Evolutionary conservation across 2,113 vertebrate species (phyloP).

Genomic region (Cynocephalus volans): DNA sequence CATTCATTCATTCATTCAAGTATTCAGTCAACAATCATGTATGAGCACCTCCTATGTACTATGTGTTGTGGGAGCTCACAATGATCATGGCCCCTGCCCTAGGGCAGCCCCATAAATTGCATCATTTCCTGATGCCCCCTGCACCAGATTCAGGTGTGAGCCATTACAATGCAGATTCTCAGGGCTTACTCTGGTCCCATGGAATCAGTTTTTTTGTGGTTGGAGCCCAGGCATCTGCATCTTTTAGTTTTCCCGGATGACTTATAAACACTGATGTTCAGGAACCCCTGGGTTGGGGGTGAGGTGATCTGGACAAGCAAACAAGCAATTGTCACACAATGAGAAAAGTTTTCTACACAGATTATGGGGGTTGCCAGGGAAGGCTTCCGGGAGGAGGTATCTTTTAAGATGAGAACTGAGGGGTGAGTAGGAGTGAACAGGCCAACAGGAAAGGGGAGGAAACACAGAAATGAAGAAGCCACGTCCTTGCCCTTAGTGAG

Average conservation of each 20-base stretch:
- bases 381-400: slow-evolving; percentile 24
- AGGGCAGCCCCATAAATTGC: not conserved
- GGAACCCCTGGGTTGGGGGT: not conserved
- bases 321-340: not conserved
- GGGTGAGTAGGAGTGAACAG: not conserved
- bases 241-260: not conserved
- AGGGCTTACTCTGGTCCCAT: not conserved
- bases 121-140: not conserved
- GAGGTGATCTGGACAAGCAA: not conserved
- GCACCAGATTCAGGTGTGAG: not conserved
- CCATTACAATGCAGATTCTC: not conserved
- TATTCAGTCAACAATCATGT: not conserved
- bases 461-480: not conserved
- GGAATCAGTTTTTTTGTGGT: not conserved
- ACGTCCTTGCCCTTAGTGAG: not conserved
- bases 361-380: not conserved
- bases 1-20: not conserved
- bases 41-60: not conserved
- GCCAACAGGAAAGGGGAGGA: not conserved
- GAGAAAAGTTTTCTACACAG: not conserved
- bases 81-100: not conserved
- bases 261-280: not conserved
- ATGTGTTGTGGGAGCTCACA: not conserved
- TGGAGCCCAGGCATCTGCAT: not conserved
- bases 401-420: slow-evolving; percentile 19